These are phyloP conservation scores for Apodemus sylvaticus DNA, from an alignment of 2,113 vertebrate species.

Conservation along the genomic window DNA sequence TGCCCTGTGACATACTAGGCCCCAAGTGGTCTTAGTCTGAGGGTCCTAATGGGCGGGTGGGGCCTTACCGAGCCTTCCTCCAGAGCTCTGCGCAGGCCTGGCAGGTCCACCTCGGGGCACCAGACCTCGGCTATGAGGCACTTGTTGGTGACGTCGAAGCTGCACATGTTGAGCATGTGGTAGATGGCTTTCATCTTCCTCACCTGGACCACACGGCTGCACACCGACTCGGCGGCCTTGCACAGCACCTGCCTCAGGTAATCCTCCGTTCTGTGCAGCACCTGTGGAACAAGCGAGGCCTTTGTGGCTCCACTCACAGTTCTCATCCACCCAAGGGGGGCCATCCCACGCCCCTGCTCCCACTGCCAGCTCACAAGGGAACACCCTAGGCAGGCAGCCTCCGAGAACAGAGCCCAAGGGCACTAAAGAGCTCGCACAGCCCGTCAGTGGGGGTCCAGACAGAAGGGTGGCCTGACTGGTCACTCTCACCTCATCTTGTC, in stretches of 20 bases:
- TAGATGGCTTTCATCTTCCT: slow-evolving; percentile 99
- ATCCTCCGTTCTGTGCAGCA: slow-evolving; percentile 95
- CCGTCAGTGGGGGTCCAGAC: background rate
- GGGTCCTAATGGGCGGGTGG: background rate
- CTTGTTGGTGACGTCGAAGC: slow-evolving; percentile 98
- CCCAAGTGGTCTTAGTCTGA: background rate
- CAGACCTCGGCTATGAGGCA: slow-evolving; percentile 98
- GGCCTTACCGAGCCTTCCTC: slow-evolving; percentile 95
- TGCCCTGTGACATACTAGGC: no score
- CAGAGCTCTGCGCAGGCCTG: slow-evolving; percentile 88
- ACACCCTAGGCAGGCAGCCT: background rate
- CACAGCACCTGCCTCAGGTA: slow-evolving; percentile 94
- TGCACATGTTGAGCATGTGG: slow-evolving; percentile 97
- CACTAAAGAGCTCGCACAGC: fast-evolving
- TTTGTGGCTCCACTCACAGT: fast-evolving
- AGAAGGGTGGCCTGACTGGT: background rate
- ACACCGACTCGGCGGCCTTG: slow-evolving; percentile 94
- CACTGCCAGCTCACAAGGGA: no score
- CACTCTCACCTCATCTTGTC: background rate
- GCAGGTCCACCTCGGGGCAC: slow-evolving; percentile 94
- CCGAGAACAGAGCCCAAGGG: background rate
- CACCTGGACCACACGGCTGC: slow-evolving; percentile 93
- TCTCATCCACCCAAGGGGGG: background rate
- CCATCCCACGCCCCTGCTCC: no score
- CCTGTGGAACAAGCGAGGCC: slow-evolving; percentile 82